phyloP scores from a whole-genome alignment of 2,113 vertebrate genomes.

The Stigmatopora nigra region DNA sequence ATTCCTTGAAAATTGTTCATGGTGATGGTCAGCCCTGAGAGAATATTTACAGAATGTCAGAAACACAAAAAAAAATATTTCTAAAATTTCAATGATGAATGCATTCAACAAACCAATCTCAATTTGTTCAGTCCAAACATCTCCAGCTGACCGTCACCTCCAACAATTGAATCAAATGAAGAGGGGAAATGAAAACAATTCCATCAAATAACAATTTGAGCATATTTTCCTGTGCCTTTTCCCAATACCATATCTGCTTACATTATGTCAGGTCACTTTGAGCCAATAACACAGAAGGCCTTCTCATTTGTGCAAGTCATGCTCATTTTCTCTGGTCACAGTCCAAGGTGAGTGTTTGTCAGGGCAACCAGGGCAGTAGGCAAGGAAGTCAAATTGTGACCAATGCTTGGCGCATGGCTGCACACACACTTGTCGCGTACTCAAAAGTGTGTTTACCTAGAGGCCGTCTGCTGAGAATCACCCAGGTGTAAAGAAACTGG shows the following conservation, averaged over 20 bases:
- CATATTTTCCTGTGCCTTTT: conserved; percentile 39
- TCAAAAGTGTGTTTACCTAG: conserved; percentile 13
- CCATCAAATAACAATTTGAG: conserved; percentile 54
- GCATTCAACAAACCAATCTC: conserved; percentile 6
- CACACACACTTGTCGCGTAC: background rate
- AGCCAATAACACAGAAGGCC: conserved; percentile 49
- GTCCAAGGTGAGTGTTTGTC: conserved; percentile 46
- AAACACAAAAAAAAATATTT: background rate
- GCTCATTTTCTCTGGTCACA: conserved; percentile 46
- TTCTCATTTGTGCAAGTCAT: conserved; percentile 58
- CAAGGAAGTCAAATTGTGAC: conserved; percentile 41
- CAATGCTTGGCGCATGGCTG: conserved; percentile 9
- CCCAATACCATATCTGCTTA: conserved; percentile 21
- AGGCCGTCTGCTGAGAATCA: conserved; percentile 9
- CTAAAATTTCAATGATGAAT: conserved; percentile 7
- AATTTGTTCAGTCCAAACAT: conserved; percentile 31
- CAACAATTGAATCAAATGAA: conserved; percentile 50
- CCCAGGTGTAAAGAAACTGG: background rate
- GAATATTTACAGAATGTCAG: background rate
- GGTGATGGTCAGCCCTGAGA: background rate
- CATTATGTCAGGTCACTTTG: conserved; percentile 53
- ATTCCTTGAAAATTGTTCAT: background rate
- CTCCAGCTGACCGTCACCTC: conserved; percentile 28
- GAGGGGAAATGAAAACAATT: conserved; percentile 54
- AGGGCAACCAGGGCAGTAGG: conserved; percentile 45